Percentiles rank a stretch among this genome's conserved stretches.
Conservation (phyloP, 2,888 invertebrate species). For the Chloroclysta siterata region DNA sequence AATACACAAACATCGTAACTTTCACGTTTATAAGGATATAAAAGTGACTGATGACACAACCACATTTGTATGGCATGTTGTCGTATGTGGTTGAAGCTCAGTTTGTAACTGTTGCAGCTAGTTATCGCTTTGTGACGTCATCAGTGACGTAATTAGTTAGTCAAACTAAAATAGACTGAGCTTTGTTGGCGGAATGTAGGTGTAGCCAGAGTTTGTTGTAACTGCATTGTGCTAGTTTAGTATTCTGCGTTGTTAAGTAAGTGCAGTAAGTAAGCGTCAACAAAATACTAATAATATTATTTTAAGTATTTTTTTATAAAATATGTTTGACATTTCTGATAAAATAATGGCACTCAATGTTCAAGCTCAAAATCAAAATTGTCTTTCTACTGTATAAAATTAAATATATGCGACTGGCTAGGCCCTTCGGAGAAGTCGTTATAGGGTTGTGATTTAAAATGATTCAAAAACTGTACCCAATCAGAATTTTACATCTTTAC, state of each 20-base stretch:
- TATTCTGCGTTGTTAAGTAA: background rate
- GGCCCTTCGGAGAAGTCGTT: too few relatives aligned
- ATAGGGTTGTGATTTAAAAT: background rate
- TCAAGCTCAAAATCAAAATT: too few relatives aligned
- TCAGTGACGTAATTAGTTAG: background rate
- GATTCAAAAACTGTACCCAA: constrained; percentile 5
- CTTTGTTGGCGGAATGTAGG: background rate
- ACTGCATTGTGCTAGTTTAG: background rate
- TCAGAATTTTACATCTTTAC: constrained; percentile 20
- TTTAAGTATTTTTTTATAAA: too few relatives aligned
- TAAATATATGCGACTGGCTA: too few relatives aligned
- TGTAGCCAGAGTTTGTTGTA: background rate
- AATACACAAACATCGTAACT: too few relatives aligned
- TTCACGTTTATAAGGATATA: too few relatives aligned
- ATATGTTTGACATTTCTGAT: too few relatives aligned
- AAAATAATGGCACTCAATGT: too few relatives aligned
- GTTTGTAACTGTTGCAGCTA: background rate
- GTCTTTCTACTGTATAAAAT: too few relatives aligned
- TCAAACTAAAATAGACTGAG: background rate
- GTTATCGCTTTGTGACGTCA: background rate
- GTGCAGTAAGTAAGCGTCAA: background rate
- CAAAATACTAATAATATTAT: background rate
- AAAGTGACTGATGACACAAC: background rate
- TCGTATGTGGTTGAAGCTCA: background rate
- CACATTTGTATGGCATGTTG: background rate